Conservation (phyloP, 1,140 invertebrate species). For the Heterodera schachtii region DNA sequence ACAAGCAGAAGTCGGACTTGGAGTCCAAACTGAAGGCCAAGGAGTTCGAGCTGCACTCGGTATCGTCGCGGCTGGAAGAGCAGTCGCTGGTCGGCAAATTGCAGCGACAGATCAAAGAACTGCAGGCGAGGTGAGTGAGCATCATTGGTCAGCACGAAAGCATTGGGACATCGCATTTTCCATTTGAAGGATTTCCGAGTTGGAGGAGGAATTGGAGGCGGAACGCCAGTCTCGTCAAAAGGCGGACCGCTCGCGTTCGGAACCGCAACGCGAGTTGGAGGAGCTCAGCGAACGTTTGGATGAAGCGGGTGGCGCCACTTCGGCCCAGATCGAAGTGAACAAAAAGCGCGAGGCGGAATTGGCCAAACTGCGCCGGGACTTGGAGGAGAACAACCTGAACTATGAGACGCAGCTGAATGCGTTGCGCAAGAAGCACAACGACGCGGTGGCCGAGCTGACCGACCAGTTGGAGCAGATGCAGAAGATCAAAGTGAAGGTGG, state of each 20-base stretch:
- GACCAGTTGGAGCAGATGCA: conserved; percentile 99
- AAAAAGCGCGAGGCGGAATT: conserved; percentile 99
- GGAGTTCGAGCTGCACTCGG: conserved; percentile 59
- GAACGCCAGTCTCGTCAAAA: conserved; percentile 94
- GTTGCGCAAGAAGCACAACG: conserved; percentile 98
- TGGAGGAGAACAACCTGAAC: conserved; percentile 90
- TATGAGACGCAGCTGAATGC: conserved; percentile 91
- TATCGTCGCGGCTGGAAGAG: conserved; percentile 83
- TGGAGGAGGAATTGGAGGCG: conserved; percentile 96
- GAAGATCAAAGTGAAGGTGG: conserved; percentile 94
- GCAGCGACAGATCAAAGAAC: conserved; percentile 98
- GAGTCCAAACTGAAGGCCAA: conserved; percentile 63
- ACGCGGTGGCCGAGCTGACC: conserved; percentile 94
- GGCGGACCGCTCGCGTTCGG: conserved; percentile 94
- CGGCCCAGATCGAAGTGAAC: conserved; percentile 97
- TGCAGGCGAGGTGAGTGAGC: conserved; percentile 74
- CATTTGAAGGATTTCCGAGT: conserved; percentile 81
- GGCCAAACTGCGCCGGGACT: conserved; percentile 91
- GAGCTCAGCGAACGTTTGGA: conserved; percentile 81
- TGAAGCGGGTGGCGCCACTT: conserved; percentile 85
- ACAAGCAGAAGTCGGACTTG: conserved; percentile 64
- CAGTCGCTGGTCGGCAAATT: conserved; percentile 89
- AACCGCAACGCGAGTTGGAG: conserved; percentile 91
- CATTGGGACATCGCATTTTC: background rate
- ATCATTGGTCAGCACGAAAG: conserved; percentile 70